These are phyloP conservation scores for Xylocampa areola DNA, from an alignment of 2,888 invertebrate genomes.

Conservation along the genomic window DNA sequence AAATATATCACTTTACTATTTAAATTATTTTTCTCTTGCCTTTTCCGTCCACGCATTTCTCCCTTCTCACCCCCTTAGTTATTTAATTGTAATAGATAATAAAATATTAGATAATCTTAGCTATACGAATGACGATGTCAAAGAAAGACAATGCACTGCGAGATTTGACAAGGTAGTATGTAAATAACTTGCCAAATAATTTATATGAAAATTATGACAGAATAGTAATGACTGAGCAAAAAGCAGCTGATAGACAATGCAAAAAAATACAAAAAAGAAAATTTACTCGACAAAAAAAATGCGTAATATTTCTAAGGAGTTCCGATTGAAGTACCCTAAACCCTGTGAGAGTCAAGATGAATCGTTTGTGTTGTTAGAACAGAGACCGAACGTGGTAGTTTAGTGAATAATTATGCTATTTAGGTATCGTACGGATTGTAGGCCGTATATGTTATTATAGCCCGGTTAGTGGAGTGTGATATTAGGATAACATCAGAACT, in stretches of 20 bases:
- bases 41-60: slow-evolving; percentile 57
- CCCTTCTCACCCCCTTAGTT: slow-evolving; percentile 36
- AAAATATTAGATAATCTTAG: slow-evolving; percentile 37
- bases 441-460: too few species aligned
- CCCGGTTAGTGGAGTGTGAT: too few species aligned
- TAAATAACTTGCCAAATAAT: slow-evolving; percentile 72
- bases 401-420: too few species aligned
- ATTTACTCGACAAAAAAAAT: too few species aligned
- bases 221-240: slow-evolving; percentile 22
- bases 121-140: slow-evolving; percentile 56
- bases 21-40: slow-evolving; percentile 26
- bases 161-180: slow-evolving; percentile 84
- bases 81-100: slow-evolving; percentile 41
- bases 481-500: too few species aligned
- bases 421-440: too few species aligned
- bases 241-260: too few species aligned
- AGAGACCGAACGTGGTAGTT: too few species aligned
- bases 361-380: too few species aligned
- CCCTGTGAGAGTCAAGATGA: too few species aligned
- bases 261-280: neutral
- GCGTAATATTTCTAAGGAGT: too few species aligned
- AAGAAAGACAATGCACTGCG: slow-evolving; percentile 77
- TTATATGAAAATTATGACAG: slow-evolving; percentile 48
- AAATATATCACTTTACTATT: slow-evolving; percentile 1
- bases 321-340: too few species aligned